Evolutionary conservation across 92 coral and sea anemone genomes (phyloP).

Genomic region (Bergia sp.): DNA sequence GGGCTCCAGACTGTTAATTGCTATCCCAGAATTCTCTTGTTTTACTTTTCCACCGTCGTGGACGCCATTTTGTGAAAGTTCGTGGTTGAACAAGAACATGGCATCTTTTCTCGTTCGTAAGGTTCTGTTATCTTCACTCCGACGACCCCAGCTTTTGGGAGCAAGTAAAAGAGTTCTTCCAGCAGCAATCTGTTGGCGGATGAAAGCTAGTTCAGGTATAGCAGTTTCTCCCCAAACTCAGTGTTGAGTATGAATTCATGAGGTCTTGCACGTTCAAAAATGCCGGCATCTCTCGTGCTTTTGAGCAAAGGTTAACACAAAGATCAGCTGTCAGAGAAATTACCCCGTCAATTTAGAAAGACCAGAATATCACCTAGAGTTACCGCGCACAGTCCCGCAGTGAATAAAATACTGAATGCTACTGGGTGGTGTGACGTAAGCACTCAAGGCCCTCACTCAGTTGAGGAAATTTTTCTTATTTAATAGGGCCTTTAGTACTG

Average conservation of each 20-base stretch:
- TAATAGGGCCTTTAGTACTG: too few relatives aligned
- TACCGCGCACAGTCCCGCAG: too few relatives aligned
- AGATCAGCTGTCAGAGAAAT: background rate
- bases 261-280: conserved; percentile 1
- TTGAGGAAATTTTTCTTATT: too few relatives aligned
- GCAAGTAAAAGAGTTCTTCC: conserved; percentile 30
- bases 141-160: conserved; percentile 22
- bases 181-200: conserved; percentile 28
- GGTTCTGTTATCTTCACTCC: conserved; percentile 20
- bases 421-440: too few relatives aligned
- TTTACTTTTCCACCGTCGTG: conserved; percentile 2
- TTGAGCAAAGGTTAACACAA: background rate
- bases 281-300: background rate
- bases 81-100: conserved; percentile 1
- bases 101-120: conserved; percentile 47
- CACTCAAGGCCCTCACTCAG: too few relatives aligned
- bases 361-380: too few relatives aligned
- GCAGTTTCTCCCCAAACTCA: background rate
- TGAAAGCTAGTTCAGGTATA: conserved; percentile 35
- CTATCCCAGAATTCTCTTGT: conserved; percentile 27
- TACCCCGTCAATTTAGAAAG: background rate
- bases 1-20: background rate
- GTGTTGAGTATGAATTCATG: background rate
- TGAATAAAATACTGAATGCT: too few relatives aligned
- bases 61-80: conserved; percentile 32